These are phyloP conservation scores for Theretra japonica DNA, from an alignment of 2,888 invertebrate species.

Conservation along the genomic window DNA sequence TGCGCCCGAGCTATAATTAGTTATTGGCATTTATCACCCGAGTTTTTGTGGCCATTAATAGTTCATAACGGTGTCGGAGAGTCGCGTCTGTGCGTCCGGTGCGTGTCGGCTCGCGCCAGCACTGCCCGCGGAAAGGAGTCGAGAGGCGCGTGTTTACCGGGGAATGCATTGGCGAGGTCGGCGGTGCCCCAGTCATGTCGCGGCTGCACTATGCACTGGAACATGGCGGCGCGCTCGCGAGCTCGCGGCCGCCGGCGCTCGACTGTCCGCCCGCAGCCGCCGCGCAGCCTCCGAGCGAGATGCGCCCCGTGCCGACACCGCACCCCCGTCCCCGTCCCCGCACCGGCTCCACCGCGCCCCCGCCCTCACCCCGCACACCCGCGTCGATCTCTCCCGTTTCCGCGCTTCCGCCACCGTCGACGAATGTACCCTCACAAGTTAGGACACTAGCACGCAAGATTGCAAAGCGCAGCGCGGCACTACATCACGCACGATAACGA, in stretches of 20 bases:
- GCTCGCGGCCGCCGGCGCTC: constrained; percentile 45
- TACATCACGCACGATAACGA: not conserved
- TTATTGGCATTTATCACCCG: constrained; percentile 55
- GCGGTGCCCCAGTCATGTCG: constrained; percentile 90
- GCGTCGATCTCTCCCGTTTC: constrained; percentile 23
- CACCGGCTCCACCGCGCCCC: constrained; percentile 36
- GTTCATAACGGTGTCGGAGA: constrained; percentile 40
- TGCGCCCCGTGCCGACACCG: constrained; percentile 36
- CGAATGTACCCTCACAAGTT: constrained; percentile 42
- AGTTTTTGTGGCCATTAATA: constrained; percentile 51
- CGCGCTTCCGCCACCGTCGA: not conserved
- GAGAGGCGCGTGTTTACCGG: constrained; percentile 81
- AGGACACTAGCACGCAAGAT: constrained; percentile 19
- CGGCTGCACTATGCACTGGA: constrained; percentile 93
- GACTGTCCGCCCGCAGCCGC: constrained; percentile 49
- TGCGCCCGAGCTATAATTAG: constrained; percentile 61
- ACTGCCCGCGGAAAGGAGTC: constrained; percentile 12
- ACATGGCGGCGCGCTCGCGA: constrained; percentile 80
- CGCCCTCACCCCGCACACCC: constrained; percentile 12
- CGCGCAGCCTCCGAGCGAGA: constrained; percentile 55
- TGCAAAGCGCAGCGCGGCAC: not conserved
- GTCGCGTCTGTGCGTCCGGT: constrained; percentile 8
- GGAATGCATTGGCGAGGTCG: constrained; percentile 89
- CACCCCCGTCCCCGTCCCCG: constrained; percentile 38
- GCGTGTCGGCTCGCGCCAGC: constrained; percentile 15